Evolutionary conservation across 2,888 invertebrate genomes (phyloP).

Genomic region (Platycnemis pennipes): DNA sequence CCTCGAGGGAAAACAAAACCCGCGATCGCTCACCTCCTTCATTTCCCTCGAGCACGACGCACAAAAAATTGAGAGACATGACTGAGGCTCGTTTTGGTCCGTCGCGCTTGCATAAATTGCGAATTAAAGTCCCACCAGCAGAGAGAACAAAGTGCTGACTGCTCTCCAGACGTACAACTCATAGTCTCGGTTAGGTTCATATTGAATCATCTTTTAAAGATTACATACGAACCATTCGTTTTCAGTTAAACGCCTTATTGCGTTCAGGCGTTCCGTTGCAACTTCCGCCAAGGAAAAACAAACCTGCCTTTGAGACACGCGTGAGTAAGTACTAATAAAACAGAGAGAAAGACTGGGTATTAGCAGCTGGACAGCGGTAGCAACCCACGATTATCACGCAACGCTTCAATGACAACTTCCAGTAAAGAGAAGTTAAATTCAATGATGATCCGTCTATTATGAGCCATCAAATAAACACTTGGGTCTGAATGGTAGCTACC

Average conservation of each 20-base stretch:
- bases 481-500: no score
- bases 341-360: background rate
- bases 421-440: background rate
- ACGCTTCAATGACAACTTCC: background rate
- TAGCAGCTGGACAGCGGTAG: background rate
- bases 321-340: background rate
- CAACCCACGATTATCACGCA: background rate
- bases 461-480: background rate
- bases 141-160: background rate
- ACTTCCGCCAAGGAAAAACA: conserved; percentile 4
- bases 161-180: background rate
- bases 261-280: background rate
- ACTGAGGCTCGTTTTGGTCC: conserved; percentile 48
- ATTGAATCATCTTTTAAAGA: conserved; percentile 22
- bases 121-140: background rate
- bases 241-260: conserved; percentile 6
- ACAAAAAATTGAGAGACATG: conserved; percentile 20
- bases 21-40: background rate
- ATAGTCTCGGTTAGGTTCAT: background rate
- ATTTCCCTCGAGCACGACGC: background rate
- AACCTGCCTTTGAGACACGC: background rate
- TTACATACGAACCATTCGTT: background rate
- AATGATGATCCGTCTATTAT: background rate
- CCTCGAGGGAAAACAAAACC: background rate
- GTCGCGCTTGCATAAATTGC: conserved; percentile 40